A percentile compares a stretch with the other conserved stretches of the same genome.
These are phyloP conservation scores for Smutsia temminckii DNA, from an alignment of 2,797 vertebrate genomes.

Conservation along the genomic window DNA sequence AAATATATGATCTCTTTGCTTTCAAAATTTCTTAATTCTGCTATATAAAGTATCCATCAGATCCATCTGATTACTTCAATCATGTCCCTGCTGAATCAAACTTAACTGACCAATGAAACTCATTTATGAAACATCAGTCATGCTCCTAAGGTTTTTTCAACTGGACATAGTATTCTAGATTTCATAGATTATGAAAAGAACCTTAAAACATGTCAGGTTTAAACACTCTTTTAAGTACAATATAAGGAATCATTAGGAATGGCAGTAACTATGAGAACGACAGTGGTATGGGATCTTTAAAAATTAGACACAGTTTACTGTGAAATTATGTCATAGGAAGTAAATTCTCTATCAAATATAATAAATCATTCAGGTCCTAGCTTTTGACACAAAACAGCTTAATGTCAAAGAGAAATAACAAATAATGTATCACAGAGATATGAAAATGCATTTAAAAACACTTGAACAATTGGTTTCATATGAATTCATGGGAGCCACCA, in stretches of 20 bases:
- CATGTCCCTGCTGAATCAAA: not conserved
- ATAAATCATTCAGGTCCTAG: not conserved
- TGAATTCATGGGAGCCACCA: not conserved
- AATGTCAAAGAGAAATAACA: not conserved
- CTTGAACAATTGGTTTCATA: not conserved
- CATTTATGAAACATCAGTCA: not conserved
- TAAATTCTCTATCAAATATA: not conserved
- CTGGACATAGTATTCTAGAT: not conserved
- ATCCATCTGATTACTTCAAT: not conserved
- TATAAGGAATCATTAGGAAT: not conserved
- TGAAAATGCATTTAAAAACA: not conserved
- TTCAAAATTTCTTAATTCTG: not conserved
- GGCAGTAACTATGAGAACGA: not conserved
- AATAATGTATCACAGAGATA: not conserved
- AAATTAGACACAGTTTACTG: not conserved
- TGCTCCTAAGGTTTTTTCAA: not conserved
- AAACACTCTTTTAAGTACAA: not conserved
- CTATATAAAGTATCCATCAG: not conserved
- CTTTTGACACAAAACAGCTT: not conserved
- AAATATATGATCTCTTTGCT: not conserved
- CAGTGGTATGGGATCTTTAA: not conserved
- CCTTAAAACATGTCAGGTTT: not conserved
- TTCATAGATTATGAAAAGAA: not conserved
- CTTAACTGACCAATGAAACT: not conserved
- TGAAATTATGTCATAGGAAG: not conserved